These are phyloP conservation scores for Phalacrocorax pelagicus DNA, from an alignment of 2,113 vertebrate genomes.

Conservation along the genomic window DNA sequence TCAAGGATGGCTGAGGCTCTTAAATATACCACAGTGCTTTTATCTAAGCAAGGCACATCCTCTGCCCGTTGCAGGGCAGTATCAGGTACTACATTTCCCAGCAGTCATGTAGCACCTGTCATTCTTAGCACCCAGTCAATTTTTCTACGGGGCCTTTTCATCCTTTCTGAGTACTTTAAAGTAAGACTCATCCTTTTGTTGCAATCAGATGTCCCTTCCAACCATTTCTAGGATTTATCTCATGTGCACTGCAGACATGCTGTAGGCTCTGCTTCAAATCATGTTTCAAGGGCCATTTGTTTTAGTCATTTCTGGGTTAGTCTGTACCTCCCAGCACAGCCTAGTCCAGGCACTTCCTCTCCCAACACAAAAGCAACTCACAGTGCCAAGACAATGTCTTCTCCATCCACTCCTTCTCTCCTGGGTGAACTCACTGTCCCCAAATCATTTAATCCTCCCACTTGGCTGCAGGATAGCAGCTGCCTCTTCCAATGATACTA, in stretches of 20 bases:
- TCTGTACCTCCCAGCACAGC: conserved; percentile 10
- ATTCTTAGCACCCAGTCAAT: neutral
- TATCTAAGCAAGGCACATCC: neutral
- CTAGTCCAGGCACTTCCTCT: conserved; percentile 18
- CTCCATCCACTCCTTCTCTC: conserved; percentile 34
- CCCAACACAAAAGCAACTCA: neutral
- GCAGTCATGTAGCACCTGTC: neutral
- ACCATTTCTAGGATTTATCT: conserved; percentile 50
- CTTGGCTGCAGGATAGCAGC: neutral
- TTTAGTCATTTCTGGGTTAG: conserved; percentile 24
- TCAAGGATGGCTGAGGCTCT: neutral
- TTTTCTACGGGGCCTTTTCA: neutral
- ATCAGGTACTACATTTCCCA: neutral
- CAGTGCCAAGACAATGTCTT: conserved; percentile 27
- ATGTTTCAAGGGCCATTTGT: conserved; percentile 50
- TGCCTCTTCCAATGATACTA: conserved; percentile 26
- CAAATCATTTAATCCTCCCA: conserved; percentile 27
- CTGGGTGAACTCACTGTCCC: conserved; percentile 35
- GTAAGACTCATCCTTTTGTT: neutral
- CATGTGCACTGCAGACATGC: neutral
- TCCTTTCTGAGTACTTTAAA: neutral
- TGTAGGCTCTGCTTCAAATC: conserved; percentile 38
- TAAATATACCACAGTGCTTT: neutral
- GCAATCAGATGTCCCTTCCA: neutral
- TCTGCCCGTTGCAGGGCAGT: neutral